Evolutionary conservation across 2,113 vertebrate genomes (phyloP).

Genomic region (Aptenodytes patagonicus): DNA sequence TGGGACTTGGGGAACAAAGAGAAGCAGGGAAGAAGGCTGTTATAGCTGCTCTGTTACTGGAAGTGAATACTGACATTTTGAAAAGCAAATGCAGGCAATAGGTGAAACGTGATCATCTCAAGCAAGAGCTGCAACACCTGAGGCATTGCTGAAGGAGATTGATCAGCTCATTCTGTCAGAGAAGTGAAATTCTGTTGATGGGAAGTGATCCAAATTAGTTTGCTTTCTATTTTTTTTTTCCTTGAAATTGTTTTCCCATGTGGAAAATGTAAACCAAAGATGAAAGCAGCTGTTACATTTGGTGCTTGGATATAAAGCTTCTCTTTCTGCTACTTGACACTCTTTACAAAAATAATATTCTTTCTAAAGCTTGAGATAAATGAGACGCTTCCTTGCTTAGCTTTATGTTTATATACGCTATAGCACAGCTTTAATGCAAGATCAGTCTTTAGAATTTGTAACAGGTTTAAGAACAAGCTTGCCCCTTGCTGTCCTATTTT

Average conservation of each 20-base stretch:
- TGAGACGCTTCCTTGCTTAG: not conserved
- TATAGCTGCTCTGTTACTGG: not conserved
- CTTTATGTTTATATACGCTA: not conserved
- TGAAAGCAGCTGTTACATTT: not conserved
- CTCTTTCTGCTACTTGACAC: not conserved
- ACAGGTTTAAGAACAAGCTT: not conserved
- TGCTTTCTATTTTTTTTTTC: not conserved
- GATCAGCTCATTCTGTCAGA: not conserved
- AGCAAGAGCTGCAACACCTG: rapidly evolving
- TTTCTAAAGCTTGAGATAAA: not conserved
- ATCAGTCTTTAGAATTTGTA: not conserved
- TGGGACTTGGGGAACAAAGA: not conserved
- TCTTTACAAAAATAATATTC: not conserved
- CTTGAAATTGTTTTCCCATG: not conserved
- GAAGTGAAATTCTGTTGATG: not conserved
- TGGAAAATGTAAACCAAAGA: not conserved
- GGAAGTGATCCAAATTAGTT: not conserved
- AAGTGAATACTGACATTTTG: not conserved
- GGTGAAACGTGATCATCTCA: not conserved
- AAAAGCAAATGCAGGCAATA: not conserved
- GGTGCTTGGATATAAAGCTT: not conserved
- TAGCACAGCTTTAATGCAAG: not conserved
- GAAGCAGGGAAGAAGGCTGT: not conserved
- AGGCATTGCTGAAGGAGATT: not conserved
- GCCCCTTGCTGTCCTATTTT: not conserved